A percentile compares a stretch with the other conserved stretches of the same genome.
phyloP scores from a whole-genome alignment of 30 jellyfish, hydroid and myxozoan species.

The Phacellophora camtschatica region DNA sequence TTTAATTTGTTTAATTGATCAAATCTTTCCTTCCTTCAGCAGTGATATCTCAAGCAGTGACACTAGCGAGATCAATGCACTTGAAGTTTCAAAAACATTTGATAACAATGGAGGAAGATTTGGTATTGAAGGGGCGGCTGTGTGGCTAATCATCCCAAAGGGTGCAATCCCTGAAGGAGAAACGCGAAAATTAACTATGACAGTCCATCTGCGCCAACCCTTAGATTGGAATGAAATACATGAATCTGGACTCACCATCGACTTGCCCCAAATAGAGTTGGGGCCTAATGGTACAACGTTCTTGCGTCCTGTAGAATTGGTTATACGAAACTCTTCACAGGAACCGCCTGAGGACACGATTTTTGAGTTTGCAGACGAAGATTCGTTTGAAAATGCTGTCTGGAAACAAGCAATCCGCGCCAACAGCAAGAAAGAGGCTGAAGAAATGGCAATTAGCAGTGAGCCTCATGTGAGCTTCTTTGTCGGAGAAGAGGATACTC shows the following conservation, averaged over 20 bases:
- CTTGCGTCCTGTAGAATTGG: constrained; percentile 10
- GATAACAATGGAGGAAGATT: constrained; percentile 7
- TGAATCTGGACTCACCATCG: not conserved
- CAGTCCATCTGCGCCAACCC: constrained; percentile 2
- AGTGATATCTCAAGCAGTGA: too few species aligned
- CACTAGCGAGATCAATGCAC: too few species aligned
- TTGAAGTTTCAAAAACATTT: not conserved
- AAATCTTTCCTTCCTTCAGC: too few species aligned
- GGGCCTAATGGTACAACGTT: constrained; percentile 2
- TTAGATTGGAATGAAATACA: not conserved
- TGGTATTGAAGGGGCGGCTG: constrained; percentile 6
- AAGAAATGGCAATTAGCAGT: not conserved
- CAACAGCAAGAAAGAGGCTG: not conserved
- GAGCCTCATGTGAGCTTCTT: constrained; percentile 25
- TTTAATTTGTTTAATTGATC: too few species aligned
- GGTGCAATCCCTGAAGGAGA: not conserved
- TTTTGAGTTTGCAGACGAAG: constrained; percentile 3
- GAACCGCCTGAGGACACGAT: not conserved
- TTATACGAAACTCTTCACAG: not conserved
- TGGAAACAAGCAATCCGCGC: constrained; percentile 9
- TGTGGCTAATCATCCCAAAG: not conserved
- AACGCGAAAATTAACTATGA: not conserved
- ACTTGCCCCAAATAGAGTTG: not conserved
- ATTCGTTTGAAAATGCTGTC: not conserved
- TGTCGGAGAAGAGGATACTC: not conserved